phyloP scores from a whole-genome alignment of 2,113 vertebrate genomes.

The Cochlearius cochlearius region DNA sequence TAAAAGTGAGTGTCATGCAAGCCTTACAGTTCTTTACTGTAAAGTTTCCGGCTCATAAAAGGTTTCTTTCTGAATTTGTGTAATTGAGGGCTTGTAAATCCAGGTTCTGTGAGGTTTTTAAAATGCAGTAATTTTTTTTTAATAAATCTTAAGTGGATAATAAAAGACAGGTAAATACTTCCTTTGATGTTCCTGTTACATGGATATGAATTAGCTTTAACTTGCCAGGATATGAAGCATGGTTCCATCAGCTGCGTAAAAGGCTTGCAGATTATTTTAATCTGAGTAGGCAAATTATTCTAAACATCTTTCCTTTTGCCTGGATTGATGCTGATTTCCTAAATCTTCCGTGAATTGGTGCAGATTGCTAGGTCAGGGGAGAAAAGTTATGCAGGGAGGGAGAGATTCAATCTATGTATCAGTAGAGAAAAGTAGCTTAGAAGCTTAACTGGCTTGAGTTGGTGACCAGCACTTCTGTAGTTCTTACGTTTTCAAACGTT shows the following conservation, averaged over 20 bases:
- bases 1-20: background rate
- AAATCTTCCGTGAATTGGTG: background rate
- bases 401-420: background rate
- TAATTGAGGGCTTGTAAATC: background rate
- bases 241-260: background rate
- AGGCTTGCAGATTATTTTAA: background rate
- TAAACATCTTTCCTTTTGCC: background rate
- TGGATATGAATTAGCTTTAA: background rate
- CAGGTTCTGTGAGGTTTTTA: background rate
- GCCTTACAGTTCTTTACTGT: background rate
- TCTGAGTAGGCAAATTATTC: background rate
- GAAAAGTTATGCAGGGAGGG: background rate
- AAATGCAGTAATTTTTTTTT: background rate
- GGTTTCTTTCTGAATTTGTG: background rate
- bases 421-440: background rate
- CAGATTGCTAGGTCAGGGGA: background rate
- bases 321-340: background rate
- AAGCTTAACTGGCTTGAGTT: background rate
- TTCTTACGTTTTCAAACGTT: background rate
- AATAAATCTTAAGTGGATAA: background rate
- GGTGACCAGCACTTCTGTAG: background rate
- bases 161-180: background rate
- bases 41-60: background rate
- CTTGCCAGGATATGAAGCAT: background rate
- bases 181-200: background rate